phyloP scores from a whole-genome alignment of 2,888 invertebrate genomes.

The Apamea anceps region DNA sequence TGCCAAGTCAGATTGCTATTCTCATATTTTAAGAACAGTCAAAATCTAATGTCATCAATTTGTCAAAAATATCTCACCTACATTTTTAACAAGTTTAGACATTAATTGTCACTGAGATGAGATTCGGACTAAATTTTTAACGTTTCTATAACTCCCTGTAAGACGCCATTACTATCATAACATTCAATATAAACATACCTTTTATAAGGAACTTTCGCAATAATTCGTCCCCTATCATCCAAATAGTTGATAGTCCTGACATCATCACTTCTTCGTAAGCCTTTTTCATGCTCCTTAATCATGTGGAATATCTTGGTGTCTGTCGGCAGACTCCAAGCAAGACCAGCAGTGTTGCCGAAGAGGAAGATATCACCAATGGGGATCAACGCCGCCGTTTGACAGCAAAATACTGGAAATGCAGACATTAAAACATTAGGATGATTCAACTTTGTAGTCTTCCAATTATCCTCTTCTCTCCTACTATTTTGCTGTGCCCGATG shows the following conservation, averaged over 20 bases:
- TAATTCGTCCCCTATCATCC: conserved; percentile 76
- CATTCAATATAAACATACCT: conserved; percentile 69
- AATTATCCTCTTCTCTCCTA: background rate
- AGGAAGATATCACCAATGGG: conserved; percentile 91
- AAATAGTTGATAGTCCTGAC: conserved; percentile 78
- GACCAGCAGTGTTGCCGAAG: conserved; percentile 92
- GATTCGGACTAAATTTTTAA: background rate
- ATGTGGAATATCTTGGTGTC: conserved; percentile 83
- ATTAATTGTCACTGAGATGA: background rate
- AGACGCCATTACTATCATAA: background rate
- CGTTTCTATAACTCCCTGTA: background rate
- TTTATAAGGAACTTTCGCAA: conserved; percentile 81
- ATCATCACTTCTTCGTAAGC: conserved; percentile 77
- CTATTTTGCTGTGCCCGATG: too few relatives aligned
- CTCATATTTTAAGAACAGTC: background rate
- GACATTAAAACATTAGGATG: background rate
- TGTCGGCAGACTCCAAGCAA: conserved; percentile 94
- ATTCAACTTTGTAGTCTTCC: background rate
- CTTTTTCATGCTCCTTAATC: conserved; percentile 78
- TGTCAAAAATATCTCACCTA: background rate
- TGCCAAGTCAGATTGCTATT: too few relatives aligned
- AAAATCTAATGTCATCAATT: background rate
- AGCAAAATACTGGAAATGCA: conserved; percentile 90
- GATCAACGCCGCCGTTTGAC: conserved; percentile 90
- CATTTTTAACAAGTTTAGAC: background rate